phyloP scores from a whole-genome alignment of 2,113 vertebrate species.

The Pterocles gutturalis region DNA sequence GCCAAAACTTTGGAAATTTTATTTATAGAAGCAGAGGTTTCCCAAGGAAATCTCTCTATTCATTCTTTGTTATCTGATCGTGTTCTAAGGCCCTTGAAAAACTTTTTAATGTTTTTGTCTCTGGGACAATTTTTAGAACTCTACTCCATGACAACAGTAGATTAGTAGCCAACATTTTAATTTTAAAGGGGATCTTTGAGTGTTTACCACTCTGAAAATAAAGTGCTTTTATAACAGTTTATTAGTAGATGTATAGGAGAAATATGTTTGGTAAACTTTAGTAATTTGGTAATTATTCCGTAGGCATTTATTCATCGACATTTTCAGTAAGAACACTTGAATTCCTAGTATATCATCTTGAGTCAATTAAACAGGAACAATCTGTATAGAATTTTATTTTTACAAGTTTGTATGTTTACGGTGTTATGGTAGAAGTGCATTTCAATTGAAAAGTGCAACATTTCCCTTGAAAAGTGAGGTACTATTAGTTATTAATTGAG shows the following conservation, averaged over 20 bases:
- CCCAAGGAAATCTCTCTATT: neutral
- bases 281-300: neutral
- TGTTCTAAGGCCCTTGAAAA: neutral
- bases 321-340: neutral
- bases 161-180: neutral
- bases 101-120: neutral
- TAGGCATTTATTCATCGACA: neutral
- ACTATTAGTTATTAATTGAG: neutral
- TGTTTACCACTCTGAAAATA: neutral
- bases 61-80: neutral
- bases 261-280: neutral
- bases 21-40: neutral
- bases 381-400: neutral
- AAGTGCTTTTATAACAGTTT: neutral
- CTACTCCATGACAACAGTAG: rapidly evolving
- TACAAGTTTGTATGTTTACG: neutral
- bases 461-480: neutral
- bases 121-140: neutral
- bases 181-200: neutral
- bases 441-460: neutral
- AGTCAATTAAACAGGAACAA: neutral
- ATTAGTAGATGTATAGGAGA: neutral
- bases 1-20: neutral
- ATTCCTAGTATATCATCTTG: neutral
- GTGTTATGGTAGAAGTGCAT: neutral